Evolutionary conservation across 2,888 invertebrate species (phyloP), one percentile per base, ranked within the genome.

Genomic region (Itoplectis maculator): DNA sequence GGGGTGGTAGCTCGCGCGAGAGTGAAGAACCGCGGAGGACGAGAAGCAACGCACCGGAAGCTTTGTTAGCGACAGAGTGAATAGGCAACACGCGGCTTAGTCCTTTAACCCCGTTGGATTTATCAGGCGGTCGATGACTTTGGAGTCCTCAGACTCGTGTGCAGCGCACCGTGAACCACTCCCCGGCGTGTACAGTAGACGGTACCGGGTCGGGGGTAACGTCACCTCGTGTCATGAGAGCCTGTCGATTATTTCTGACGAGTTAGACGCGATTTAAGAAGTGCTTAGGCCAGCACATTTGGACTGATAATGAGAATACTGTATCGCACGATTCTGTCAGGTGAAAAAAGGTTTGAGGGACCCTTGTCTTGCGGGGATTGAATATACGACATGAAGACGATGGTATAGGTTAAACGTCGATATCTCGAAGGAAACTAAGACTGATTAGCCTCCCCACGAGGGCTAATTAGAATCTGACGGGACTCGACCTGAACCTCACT

Each of bases 381-480:
- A n/a, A n/a, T n/a, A n/a, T n/a, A n/a, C n/a, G n/a, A n/a, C n/a
- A n/a, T n/a, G n/a, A n/a, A n/a, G n/a, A n/a, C n/a, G n/a, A n/a
- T n/a, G n/a, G n/a, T n/a, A n/a, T n/a, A n/a, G n/a, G n/a, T n/a
- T n/a, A n/a, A n/a, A n/a, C n/a, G n/a, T n/a, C n/a, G n/a, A n/a
- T n/a, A n/a, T n/a, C n/a, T n/a, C n/a, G n/a, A n/a, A n/a, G n/a
- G n/a, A n/a, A n/a, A n/a, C n/a, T n/a, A n/a, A n/a, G n/a, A n/a
- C n/a, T n/a, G 87, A 86, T 87, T 87, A 86, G 59, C 72, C 56
- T 37, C 68, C 51, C 42, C 20, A 40, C 81, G 70, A 59, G 70
- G 78, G 66, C 81, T 83, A 87, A 87, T 87, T 87, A 83, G 65
- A 80, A 77, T 76, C 78, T 45, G 66, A 81, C 74, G 63, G 78